Conservation (phyloP, 2,888 invertebrate species). For the Chloromyia formosa region DNA sequence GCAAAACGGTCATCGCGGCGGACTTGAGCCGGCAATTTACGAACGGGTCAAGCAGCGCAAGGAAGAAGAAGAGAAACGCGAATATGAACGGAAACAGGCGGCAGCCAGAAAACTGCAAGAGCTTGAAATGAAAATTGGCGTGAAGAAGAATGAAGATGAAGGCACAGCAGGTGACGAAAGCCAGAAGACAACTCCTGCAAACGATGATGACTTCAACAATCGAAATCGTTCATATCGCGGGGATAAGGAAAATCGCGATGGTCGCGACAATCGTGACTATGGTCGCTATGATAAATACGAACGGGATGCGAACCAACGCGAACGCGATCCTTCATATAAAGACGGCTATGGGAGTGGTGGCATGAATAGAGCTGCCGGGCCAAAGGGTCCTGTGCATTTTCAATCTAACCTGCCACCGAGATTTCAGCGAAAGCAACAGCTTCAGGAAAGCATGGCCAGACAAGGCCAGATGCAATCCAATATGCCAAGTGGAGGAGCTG, state of each 20-base stretch:
- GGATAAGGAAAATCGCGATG: constrained; percentile 46
- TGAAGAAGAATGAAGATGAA: constrained; percentile 66
- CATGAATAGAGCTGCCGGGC: constrained; percentile 64
- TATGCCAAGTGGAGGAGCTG: constrained; percentile 46
- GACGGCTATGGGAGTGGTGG: constrained; percentile 52
- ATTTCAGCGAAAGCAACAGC: constrained; percentile 79
- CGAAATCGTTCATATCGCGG: constrained; percentile 20
- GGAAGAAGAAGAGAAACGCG: constrained; percentile 88
- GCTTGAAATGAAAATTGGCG: constrained; percentile 73
- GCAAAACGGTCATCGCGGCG: constrained; percentile 73
- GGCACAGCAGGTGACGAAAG: constrained; percentile 58
- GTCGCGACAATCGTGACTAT: constrained; percentile 50
- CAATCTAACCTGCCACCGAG: constrained; percentile 87
- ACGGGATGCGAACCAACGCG: constrained; percentile 50
- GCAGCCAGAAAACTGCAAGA: constrained; percentile 73
- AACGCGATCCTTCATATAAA: constrained; percentile 50
- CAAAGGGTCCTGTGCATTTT: constrained; percentile 71
- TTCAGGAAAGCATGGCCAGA: constrained; percentile 54
- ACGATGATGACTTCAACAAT: constrained; percentile 52
- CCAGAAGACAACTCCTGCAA: constrained; percentile 48
- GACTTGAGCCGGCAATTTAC: constrained; percentile 76
- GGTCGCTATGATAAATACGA: constrained; percentile 52
- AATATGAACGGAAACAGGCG: constrained; percentile 70
- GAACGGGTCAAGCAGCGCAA: constrained; percentile 85
- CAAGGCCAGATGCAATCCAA: constrained; percentile 43